Evolutionary conservation across 2,888 invertebrate genomes (phyloP), one percentile per base, ranked within the genome.

Genomic region (Metacarcinus magister): DNA sequence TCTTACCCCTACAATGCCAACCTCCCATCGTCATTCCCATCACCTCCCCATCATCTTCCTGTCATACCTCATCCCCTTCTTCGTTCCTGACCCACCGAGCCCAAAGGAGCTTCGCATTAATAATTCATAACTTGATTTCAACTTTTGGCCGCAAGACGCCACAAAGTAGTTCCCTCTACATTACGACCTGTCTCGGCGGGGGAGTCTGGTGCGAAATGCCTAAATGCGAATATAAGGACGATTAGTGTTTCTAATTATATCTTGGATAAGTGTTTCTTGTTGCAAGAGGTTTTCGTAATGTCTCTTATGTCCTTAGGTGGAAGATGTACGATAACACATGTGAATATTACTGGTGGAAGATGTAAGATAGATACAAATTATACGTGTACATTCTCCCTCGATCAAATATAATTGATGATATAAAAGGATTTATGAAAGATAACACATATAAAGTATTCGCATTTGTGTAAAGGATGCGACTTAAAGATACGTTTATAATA

Each of bases 101-200:
- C 87, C 39, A 87, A 16, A 32, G 39, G n/a, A 87, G 39, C 87
- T 32, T 39, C 87, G 19, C 87, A 87, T 32, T 87, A 87, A 87
- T 87, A 39, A 39, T 39, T 87, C 87, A 87, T 87, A 87, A 87
- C 87, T 87, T 87, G 39, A 87, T 87, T 87, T 39, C 13, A 87
- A 87, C 39, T 87, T 87, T 87, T 87, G 39, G 87, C 39, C 87
- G 87, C 87, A 87, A 87, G 87, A 87, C 19, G 39, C 87, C 87
- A 87, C 87, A 87, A 87, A 39, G 32, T 87, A 87, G 87, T 32
- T 2, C 19, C 39, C 87, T 32, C 39, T 39, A 87, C 87, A 87
- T 87, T 87, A 87, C 39, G 87, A 39, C 87, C 87, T 87, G 87
- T 87, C 87, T 87, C 39, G 87, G 39, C 39, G 13, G 39, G 87